Conservation (phyloP, 2,797 vertebrate species). For the Acipenser oxyrinchus region DNA sequence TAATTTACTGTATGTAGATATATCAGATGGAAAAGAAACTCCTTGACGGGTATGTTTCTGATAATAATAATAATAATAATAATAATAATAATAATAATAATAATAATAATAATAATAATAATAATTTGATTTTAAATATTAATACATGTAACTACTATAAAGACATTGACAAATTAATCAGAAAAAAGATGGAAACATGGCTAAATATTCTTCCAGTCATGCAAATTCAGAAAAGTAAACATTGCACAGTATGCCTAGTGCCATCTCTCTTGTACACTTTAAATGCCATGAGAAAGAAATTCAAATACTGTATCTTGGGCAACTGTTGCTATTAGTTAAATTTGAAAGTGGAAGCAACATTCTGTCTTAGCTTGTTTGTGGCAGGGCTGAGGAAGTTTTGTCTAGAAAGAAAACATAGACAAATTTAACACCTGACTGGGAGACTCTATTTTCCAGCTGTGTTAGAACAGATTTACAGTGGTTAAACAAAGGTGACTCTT, state of each 20-base stretch:
- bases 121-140: too few species aligned
- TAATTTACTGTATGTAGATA: too few species aligned
- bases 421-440: too few species aligned
- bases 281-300: slow-evolving; percentile 58
- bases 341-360: slow-evolving; percentile 50
- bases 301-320: slow-evolving; percentile 56
- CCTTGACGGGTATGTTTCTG: too few species aligned
- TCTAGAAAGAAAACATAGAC: slow-evolving; percentile 25
- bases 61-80: too few species aligned
- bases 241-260: slow-evolving; percentile 59
- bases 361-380: slow-evolving; percentile 30
- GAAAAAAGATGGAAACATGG: slow-evolving; percentile 64
- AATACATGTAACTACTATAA: slow-evolving; percentile 19
- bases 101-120: too few species aligned
- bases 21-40: too few species aligned
- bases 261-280: slow-evolving; percentile 48
- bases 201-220: slow-evolving; percentile 56
- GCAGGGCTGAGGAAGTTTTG: slow-evolving; percentile 30
- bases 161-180: slow-evolving; percentile 46
- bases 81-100: too few species aligned
- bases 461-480: too few species aligned
- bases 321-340: slow-evolving; percentile 60
- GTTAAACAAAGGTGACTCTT: too few species aligned
- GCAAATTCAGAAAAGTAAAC: slow-evolving; percentile 72
- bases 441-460: too few species aligned